Evolutionary conservation across 1,140 invertebrate genomes (phyloP), one percentile per base, ranked within the genome.

Genomic region (Hyposmocoma kahamanoa): DNA sequence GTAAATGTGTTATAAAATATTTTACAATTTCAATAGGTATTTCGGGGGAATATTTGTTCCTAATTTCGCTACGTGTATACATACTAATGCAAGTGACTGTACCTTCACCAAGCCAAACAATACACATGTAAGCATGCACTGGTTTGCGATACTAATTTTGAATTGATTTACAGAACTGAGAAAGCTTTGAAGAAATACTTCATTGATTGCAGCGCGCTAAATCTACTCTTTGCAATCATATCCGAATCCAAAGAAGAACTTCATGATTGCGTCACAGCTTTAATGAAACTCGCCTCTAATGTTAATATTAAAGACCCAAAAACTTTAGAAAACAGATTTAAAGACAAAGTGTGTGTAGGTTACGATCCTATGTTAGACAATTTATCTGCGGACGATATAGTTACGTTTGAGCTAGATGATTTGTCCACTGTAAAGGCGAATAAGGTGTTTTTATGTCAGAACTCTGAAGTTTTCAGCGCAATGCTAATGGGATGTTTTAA

Each of bases 401-500:
- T 93, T 0, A 89, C 82, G 1, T 92, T 93, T 43, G 73, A 88
- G 32, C 55, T 93, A 13, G 91, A 93, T 43, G 91, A 93, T 56
- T 88, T 87, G 1, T 88, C 86, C 3, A 88, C 82, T 3, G 83
- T 93, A 0, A 78, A 86, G 19, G 89, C 91, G 0, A 90, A 90
- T 56, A 87, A 88, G 44, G 63, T 87, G n/a, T 88, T 88, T 22
- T 61, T 93, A 3, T 90, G 88, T 50, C 80, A 89, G 50, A 87
- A 89, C 53, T 92, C 91, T 0, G 90, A 91, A 45, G 89, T 88
- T 24, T 93, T 93, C 53, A 88, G 85, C 11, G 89, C 89, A 0
- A 90, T 93, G 88, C 75, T 93, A 1, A 87, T 88, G 51, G 91
- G 91, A 1, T 79, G 85, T 18, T 93, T 93, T 62, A 89, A 87